Conservation (phyloP, 2,888 invertebrate species). For the Petrolisthes manimaculis region DNA sequence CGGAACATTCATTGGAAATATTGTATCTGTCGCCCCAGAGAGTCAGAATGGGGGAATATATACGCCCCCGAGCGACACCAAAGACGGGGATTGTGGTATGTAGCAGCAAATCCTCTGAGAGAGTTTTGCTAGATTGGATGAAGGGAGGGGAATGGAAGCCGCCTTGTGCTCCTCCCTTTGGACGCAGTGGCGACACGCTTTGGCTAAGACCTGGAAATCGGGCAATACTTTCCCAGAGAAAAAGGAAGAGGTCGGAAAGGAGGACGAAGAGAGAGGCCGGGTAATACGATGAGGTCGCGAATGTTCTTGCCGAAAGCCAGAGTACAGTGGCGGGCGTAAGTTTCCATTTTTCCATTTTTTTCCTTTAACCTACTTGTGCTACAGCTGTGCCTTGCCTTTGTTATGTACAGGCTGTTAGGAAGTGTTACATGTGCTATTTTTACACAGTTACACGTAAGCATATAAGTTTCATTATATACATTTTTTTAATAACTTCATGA, state of each 20-base stretch:
- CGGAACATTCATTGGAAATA: not conserved
- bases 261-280: no score
- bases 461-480: no score
- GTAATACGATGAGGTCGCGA: constrained; percentile 12
- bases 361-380: no score
- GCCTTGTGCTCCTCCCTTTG: not conserved
- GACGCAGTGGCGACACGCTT: not conserved
- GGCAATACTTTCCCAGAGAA: not conserved
- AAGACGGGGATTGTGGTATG: not conserved
- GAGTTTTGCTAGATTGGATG: not conserved
- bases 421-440: no score
- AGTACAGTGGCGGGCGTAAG: no score
- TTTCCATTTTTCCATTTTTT: no score
- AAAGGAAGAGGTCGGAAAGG: no score
- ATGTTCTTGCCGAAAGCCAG: not conserved
- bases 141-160: not conserved
- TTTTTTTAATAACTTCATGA: no score
- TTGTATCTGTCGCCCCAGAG: not conserved
- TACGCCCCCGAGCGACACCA: not conserved
- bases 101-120: not conserved
- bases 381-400: no score
- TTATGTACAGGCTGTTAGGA: no score
- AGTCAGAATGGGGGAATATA: not conserved
- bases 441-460: no score
- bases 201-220: not conserved